A percentile compares a stretch with the other conserved stretches of the same genome.
Evolutionary conservation across 2,113 vertebrate species (phyloP).

Genomic region (Agapornis roseicollis): DNA sequence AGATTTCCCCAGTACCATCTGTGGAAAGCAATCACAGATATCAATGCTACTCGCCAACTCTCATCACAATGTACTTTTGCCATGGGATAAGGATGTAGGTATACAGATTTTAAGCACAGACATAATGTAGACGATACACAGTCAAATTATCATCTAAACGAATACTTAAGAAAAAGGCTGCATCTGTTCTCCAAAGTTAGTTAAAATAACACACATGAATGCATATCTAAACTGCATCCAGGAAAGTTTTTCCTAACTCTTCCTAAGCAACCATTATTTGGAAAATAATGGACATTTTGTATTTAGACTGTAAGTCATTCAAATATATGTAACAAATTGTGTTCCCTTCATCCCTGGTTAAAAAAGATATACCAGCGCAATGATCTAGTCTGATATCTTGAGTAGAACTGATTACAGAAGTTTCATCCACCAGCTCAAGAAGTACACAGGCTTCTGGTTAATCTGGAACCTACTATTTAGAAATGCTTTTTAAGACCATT

Average conservation of each 20-base stretch:
- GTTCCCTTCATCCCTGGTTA: rapidly evolving
- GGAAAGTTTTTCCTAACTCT: not conserved
- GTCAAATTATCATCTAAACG: not conserved
- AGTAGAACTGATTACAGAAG: not conserved
- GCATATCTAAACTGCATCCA: not conserved
- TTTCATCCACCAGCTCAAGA: not conserved
- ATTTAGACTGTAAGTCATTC: not conserved
- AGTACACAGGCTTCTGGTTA: not conserved
- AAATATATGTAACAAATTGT: not conserved
- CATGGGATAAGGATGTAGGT: not conserved
- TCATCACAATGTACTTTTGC: not conserved
- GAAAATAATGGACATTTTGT: not conserved
- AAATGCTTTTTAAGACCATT: not conserved
- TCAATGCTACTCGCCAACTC: not conserved
- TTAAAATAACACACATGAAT: not conserved
- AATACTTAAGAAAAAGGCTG: not conserved
- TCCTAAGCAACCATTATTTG: not conserved
- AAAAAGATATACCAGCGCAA: not conserved
- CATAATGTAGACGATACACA: not conserved
- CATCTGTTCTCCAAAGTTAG: not conserved
- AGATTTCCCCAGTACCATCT: not conserved
- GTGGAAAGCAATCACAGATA: not conserved
- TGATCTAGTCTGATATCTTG: not conserved
- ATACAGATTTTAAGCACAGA: not conserved
- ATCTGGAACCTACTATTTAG: not conserved